Evolutionary conservation across 2,797 vertebrate species (phyloP).

Genomic region (Dermochelys coriacea): DNA sequence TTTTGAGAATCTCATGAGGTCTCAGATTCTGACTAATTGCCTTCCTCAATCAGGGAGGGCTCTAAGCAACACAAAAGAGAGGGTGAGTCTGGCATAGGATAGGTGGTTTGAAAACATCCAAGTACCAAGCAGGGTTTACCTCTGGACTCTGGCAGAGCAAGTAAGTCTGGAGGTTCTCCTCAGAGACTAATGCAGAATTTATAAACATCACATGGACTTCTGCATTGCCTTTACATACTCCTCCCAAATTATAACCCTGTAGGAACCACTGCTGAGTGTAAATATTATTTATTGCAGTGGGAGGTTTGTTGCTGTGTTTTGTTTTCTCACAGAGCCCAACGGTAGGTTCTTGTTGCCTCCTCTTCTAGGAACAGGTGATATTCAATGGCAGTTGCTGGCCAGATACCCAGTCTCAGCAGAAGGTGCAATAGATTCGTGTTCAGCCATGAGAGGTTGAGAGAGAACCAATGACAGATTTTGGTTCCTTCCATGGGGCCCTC

Average conservation of each 20-base stretch:
- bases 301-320: background rate
- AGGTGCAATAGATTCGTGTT: background rate
- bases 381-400: background rate
- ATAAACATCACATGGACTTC: background rate
- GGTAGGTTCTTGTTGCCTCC: constrained; percentile 43
- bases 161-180: background rate
- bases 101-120: background rate
- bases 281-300: background rate
- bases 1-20: constrained; percentile 12
- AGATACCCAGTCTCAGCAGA: constrained; percentile 1
- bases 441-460: background rate
- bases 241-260: background rate
- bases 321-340: background rate
- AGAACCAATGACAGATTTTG: no score
- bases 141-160: background rate
- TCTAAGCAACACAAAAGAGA: background rate
- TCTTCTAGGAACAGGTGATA: background rate
- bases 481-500: background rate
- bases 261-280: constrained; percentile 18
- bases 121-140: background rate
- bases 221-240: background rate
- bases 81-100: background rate
- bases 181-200: background rate
- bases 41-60: background rate
- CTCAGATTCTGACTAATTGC: background rate